Base-by-base conservation (phyloP, 2,113 vertebrate genomes). In the Strigops habroptila region DNA sequence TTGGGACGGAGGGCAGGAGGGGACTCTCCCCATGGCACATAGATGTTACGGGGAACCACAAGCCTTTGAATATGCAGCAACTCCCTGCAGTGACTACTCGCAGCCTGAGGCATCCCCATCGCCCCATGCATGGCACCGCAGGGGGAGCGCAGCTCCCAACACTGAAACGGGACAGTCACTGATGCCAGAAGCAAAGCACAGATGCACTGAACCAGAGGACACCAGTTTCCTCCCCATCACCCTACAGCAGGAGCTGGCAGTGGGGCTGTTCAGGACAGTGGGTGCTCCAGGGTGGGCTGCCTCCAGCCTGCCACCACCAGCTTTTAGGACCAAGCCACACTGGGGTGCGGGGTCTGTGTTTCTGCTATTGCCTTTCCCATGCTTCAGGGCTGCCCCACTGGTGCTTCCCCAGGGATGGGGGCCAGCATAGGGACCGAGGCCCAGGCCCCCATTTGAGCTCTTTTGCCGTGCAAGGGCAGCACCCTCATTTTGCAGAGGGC, bases 181-280 rank as follows among this genome's bases (percentile, higher is more conserved):
- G 0, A 6, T 52, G 71, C 35, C 39, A 46, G 67, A 0, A 0
- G 55, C 2, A 18, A 31, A 24, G 4, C n/a, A 63, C 27, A 35
- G 57, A 76, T 80, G 35, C 53, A 17, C 41, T 4, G 0, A 30
- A 3, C 37, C 13, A 9, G 28, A 10, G 35, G 24, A 68, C 10
- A 2, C 24, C 0, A 0, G 5, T 46, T 63, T 64, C 62, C 31
- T 37, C 43, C 52, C 22, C n/a, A 13, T 19, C 6, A 0, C 70
- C 48, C n/a, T 74, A 3, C 0, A 1, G 70, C 74, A 49, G 67
- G 65, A 3, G 5, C 70, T 79, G 70, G 79, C 57, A 39, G 14
- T 0, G 0, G 53, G 37, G 46, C 73, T 49, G 31, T 8, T 27
- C 10, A 16, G 30, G 55, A 35, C 1, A 2, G 30, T 0, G 1